These are phyloP conservation scores for Lasioglossum baleicum DNA, from an alignment of 1,140 invertebrate species.

Conservation along the genomic window DNA sequence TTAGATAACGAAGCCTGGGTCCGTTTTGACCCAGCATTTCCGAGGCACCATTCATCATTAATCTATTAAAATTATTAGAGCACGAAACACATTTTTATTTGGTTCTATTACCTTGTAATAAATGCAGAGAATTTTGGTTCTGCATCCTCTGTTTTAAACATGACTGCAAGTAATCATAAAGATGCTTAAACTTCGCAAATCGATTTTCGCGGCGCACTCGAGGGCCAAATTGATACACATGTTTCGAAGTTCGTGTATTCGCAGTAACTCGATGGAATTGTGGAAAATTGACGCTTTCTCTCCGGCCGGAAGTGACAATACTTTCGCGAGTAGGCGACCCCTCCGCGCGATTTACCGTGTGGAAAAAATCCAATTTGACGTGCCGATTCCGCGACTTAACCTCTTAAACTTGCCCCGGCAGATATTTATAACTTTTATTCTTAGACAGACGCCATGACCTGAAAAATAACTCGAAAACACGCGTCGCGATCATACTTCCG, in stretches of 20 bases:
- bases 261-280: conserved; percentile 53
- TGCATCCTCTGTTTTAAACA: background rate
- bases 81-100: no score
- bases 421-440: conserved; percentile 49
- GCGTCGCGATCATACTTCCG: background rate
- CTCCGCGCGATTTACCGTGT: conserved; percentile 46
- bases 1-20: no score
- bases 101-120: no score
- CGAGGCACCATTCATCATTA: no score
- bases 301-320: conserved; percentile 54
- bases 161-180: background rate
- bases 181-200: background rate
- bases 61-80: no score
- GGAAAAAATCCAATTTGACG: conserved; percentile 66
- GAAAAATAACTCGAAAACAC: conserved; percentile 19
- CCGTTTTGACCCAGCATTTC: no score
- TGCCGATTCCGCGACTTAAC: conserved; percentile 60
- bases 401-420: conserved; percentile 54
- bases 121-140: no score
- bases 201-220: conserved; percentile 10
- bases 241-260: conserved; percentile 47
- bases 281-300: conserved; percentile 51
- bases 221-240: conserved; percentile 34
- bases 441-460: background rate
- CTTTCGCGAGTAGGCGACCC: conserved; percentile 48